A percentile compares a stretch with the other conserved stretches of the same genome.
These are phyloP conservation scores for Troides helena DNA, from an alignment of 2,888 invertebrate species.

Conservation along the genomic window DNA sequence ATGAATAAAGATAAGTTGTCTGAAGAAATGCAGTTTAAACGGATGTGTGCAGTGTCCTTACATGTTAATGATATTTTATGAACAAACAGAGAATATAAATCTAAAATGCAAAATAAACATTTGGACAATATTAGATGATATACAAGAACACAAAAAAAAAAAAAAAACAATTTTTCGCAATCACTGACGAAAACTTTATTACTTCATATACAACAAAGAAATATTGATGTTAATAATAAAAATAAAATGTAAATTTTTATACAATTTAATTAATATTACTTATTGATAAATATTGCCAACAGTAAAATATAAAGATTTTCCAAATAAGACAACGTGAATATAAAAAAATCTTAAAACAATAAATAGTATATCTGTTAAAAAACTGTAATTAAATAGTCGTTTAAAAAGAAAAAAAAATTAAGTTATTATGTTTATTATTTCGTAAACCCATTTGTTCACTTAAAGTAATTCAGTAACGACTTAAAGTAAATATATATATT, in stretches of 20 bases:
- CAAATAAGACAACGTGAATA: not conserved
- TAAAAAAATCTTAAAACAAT: not conserved
- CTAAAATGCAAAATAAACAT: not conserved
- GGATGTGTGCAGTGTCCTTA: not conserved
- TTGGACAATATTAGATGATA: not conserved
- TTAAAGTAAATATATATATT: not conserved
- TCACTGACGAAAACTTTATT: no score
- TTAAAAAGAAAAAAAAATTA: not conserved
- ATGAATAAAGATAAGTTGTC: not conserved
- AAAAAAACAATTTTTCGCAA: not conserved
- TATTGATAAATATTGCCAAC: not conserved
- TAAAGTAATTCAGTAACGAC: not conserved
- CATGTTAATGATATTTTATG: not conserved
- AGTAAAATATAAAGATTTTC: not conserved
- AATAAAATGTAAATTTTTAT: no score
- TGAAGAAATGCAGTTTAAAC: not conserved
- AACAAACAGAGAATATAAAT: not conserved
- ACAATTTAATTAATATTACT: not conserved
- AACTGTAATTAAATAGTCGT: not conserved
- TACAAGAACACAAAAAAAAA: not conserved
- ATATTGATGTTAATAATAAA: no score
- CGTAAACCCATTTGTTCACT: not conserved
- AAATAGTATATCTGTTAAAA: not conserved
- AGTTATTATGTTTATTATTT: not conserved
- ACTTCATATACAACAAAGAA: no score